Evolutionary conservation across 2,113 vertebrate genomes (phyloP), one percentile per base, ranked within the genome.

Genomic region (Sorex fumeus): DNA sequence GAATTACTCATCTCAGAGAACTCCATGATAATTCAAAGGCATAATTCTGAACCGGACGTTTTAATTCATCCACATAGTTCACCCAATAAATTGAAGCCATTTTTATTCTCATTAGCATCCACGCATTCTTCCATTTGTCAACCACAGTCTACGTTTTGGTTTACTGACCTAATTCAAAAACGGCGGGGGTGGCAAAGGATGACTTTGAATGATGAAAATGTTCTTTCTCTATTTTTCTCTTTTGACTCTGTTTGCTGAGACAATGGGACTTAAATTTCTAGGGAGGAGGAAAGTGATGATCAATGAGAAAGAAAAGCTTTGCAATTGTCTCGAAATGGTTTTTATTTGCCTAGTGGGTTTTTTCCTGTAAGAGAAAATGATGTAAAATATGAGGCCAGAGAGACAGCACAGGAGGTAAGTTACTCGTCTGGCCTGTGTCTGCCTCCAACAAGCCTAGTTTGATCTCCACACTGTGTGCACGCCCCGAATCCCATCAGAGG

Each of bases 241-340:
- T 72, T 76, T 81, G 72, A 90, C 43, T 83, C 75, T 76, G 50
- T 75, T 83, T 40, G 45, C n/a, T 40, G 32, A 91, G 79, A 95
- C 62, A 94, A 91, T 13, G 67, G n/a, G 47, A 90, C 84, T 64
- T 70, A 53, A 85, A 96, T 91, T 91, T 93, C 76, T 40, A 53
- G 57, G 82, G 67, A 95, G 28, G n/a, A 60, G 10, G 27, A 86
- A 84, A 92, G 53, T 78, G 75, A 87, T 90, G 50, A 83, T 70
- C 40, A 87, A 91, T 76, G 77, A 91, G 67, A 81, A 88, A 86
- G 36, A 69, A 67, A 88, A n/a, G 75, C 67, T 92, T 50, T 84
- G 62, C 78, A 67, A 82, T 94, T 70, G 71, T 72, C 91, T 92
- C 92, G 87, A 94, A 92, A 95, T 67, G 67, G 47, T 93, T 95